phyloP scores from a whole-genome alignment of 2,888 invertebrate species.

The Sarcophaga subvicina region DNA sequence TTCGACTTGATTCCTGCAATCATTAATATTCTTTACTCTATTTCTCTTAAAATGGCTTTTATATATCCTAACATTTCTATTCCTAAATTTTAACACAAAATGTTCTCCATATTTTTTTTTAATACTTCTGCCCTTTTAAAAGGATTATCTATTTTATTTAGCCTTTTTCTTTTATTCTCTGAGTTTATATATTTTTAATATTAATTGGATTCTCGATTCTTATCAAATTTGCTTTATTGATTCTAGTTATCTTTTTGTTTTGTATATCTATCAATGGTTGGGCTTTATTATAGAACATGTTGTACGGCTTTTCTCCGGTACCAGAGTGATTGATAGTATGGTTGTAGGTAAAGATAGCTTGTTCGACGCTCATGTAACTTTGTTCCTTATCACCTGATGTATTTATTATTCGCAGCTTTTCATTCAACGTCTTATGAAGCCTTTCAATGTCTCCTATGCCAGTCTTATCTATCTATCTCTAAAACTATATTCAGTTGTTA shows the following conservation, averaged over 20 bases:
- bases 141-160: conserved; percentile 56
- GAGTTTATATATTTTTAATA: conserved; percentile 44
- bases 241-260: conserved; percentile 38
- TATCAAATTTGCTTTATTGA: conserved; percentile 44
- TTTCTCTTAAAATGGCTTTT: conserved; percentile 52
- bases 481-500: conserved; percentile 49
- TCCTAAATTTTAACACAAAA: conserved; percentile 53
- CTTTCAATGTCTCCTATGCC: conserved; percentile 62
- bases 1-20: conserved; percentile 18
- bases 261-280: conserved; percentile 27
- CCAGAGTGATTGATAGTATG: conserved; percentile 41
- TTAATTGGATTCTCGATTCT: conserved; percentile 41
- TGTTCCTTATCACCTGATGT: conserved; percentile 22
- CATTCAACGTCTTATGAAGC: conserved; percentile 61
- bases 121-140: conserved; percentile 45
- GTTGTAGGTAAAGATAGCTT: conserved; percentile 43
- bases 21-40: conserved; percentile 35
- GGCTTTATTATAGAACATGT: conserved; percentile 36
- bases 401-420: conserved; percentile 2
- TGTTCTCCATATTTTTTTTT: conserved; percentile 49
- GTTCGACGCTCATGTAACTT: conserved; percentile 31
- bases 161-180: conserved; percentile 45
- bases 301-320: conserved; percentile 32
- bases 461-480: conserved; percentile 57
- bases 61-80: conserved; percentile 51